Percentiles rank a stretch among this genome's conserved stretches.
Evolutionary conservation across 2,113 vertebrate species (phyloP).

Genomic region (Nibea coibor): DNA sequence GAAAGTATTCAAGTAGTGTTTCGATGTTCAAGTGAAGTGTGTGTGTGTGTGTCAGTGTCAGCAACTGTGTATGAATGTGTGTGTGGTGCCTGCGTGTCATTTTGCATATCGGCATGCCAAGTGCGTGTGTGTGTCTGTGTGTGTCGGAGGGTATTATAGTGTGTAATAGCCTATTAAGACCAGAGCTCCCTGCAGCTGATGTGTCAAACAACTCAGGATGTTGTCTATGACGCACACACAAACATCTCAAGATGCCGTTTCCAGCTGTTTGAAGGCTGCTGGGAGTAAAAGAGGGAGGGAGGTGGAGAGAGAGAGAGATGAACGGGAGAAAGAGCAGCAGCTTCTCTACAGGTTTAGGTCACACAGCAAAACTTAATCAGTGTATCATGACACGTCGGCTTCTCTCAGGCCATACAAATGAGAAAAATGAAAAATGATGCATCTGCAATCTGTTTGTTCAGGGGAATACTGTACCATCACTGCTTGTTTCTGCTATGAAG

Average conservation of each 20-base stretch:
- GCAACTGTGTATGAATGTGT: conserved; percentile 23
- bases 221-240: conserved; percentile 41
- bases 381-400: neutral
- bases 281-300: neutral
- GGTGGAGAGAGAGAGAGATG: neutral
- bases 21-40: neutral
- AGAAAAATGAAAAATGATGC: too few species aligned
- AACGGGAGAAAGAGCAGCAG: neutral
- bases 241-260: conserved; percentile 49
- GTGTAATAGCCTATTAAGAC: conserved; percentile 75
- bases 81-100: conserved; percentile 6
- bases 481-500: too few species aligned
- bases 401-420: neutral
- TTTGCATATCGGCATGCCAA: neutral
- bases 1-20: conserved; percentile 17
- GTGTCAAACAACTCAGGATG: conserved; percentile 63
- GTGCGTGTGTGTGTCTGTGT: conserved; percentile 24
- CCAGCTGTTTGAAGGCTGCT: conserved; percentile 67
- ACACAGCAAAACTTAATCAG: neutral
- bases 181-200: conserved; percentile 66
- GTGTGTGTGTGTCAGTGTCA: conserved; percentile 33
- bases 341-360: neutral
- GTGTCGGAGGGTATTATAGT: conserved; percentile 58
- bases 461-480: too few species aligned
- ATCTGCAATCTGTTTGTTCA: too few species aligned